Evolutionary conservation across 2,113 vertebrate species (phyloP).

Genomic region (Hydrochoerus hydrochaeris): DNA sequence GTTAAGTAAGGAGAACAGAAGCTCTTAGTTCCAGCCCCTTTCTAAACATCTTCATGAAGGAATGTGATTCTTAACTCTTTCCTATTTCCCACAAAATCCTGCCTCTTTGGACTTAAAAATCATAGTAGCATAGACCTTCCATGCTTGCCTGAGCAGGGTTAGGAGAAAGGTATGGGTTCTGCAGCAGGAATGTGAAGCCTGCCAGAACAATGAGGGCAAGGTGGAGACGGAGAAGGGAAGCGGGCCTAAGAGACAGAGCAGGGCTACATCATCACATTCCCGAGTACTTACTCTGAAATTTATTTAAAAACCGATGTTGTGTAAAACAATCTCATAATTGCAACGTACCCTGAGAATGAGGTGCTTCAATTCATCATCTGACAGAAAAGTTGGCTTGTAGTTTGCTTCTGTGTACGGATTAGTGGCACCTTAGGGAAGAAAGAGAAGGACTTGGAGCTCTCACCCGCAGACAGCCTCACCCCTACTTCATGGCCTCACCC

Average conservation of each 20-base stretch:
- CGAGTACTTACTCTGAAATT: neutral
- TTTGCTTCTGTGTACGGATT: conserved; percentile 99
- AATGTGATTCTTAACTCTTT: neutral
- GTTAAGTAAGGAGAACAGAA: neutral
- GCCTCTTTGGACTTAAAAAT: conserved; percentile 17
- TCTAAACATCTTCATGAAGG: neutral
- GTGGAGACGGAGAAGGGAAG: neutral
- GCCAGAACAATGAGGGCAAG: neutral
- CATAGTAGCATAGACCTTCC: neutral
- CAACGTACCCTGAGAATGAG: conserved; percentile 96
- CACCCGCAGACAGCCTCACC: neutral
- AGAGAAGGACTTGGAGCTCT: conserved; percentile 54
- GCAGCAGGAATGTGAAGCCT: neutral
- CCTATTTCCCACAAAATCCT: conserved; percentile 29
- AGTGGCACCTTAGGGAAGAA: conserved; percentile 90
- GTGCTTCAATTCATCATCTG: conserved; percentile 98
- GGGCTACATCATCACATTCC: neutral
- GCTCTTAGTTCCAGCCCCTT: neutral
- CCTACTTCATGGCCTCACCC: neutral
- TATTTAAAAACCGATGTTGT: neutral
- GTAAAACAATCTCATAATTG: neutral
- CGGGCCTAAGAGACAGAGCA: neutral
- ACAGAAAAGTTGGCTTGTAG: conserved; percentile 98
- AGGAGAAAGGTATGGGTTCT: neutral
- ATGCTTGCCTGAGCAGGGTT: neutral